These are phyloP conservation scores for Pogona vitticeps DNA, from an alignment of 2,113 vertebrate species.

Conservation along the genomic window DNA sequence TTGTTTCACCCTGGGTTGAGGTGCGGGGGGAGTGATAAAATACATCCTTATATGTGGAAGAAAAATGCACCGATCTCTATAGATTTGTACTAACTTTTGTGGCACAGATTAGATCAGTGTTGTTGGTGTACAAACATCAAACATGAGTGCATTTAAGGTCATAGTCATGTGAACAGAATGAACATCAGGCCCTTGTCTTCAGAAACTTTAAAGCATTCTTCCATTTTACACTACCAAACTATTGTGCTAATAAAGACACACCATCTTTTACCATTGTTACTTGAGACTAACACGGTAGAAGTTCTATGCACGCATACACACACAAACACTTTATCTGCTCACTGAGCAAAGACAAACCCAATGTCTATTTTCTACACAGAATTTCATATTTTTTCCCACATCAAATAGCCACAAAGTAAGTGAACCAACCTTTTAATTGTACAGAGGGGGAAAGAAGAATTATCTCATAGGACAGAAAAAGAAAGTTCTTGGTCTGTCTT, in stretches of 20 bases:
- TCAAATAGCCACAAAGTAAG: conserved; percentile 79
- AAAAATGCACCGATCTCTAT: conserved; percentile 52
- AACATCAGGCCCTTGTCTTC: conserved; percentile 47
- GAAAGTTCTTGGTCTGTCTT: conserved; percentile 64
- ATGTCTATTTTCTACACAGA: conserved; percentile 77
- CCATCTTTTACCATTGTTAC: conserved; percentile 68
- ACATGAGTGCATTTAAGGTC: conserved; percentile 21
- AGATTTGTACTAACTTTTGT: conserved; percentile 32
- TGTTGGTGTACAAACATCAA: conserved; percentile 15
- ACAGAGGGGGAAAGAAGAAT: conserved; percentile 65
- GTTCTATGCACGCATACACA: conserved; percentile 73
- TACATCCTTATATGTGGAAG: conserved; percentile 7
- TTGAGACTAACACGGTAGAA: conserved; percentile 74
- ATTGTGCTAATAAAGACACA: conserved; percentile 73
- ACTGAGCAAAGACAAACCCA: conserved; percentile 73
- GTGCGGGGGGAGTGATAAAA: conserved; percentile 16
- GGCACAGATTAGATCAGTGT: conserved; percentile 41
- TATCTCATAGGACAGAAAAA: conserved; percentile 64
- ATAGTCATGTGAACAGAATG: conserved; percentile 23
- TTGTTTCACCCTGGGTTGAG: conserved; percentile 31
- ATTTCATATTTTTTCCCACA: conserved; percentile 69
- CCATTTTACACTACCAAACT: conserved; percentile 63
- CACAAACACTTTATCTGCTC: conserved; percentile 67
- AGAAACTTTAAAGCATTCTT: conserved; percentile 66
- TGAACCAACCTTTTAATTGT: conserved; percentile 78